Base-by-base conservation (phyloP, 53 echinoderm and acorn worm genomes). In the Mesocentrotus franciscanus region DNA sequence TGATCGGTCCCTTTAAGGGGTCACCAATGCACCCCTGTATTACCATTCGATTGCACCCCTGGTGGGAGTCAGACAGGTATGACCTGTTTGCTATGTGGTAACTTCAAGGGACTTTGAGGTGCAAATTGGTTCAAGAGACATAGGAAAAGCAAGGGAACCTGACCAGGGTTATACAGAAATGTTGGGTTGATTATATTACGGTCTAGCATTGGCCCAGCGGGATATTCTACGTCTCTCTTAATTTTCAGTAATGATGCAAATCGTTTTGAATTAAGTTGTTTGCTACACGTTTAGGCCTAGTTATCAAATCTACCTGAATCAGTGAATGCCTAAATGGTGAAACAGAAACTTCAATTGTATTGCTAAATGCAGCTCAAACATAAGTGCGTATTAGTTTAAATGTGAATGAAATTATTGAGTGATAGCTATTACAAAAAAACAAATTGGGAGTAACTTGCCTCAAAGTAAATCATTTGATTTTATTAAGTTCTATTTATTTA, bases 101-200 rank as follows among this genome's bases (percentile, higher is more conserved):
- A 16, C 81, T 81, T 42, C 81, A 81, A 42, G 81, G 42, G 81
- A 81, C 22, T 39, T 35, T 4, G 18, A 81, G 81, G 81, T 81
- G 81, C 81, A 81, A 81, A 81, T 81, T 81, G 81, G 81, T 81
- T 81, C 81, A 81, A 36, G 36, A 81, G 81, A 81, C 42, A 81
- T 22, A 42, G 42, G 81, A 42, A 39, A 81, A 42, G 81, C 39
- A 81, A 39, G 22, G 12, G 33, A 81, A 81, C 81, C 20, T 17
- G 36, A 81, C 42, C 81, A 22, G 36, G 81, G 81, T 49, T 49
- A 39, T 81, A 39, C 35, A 79, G 39, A 39, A 81, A 79, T 79
- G 81, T 79, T 42, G 81, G 81, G 18, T 36, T 39, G 39, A 81
- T 81, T 81, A 42, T 81, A 8, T 81, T 42, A 39, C 22, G 9